phyloP scores from a whole-genome alignment of 2,888 invertebrate species.

The Heterodera filipjevi region DNA sequence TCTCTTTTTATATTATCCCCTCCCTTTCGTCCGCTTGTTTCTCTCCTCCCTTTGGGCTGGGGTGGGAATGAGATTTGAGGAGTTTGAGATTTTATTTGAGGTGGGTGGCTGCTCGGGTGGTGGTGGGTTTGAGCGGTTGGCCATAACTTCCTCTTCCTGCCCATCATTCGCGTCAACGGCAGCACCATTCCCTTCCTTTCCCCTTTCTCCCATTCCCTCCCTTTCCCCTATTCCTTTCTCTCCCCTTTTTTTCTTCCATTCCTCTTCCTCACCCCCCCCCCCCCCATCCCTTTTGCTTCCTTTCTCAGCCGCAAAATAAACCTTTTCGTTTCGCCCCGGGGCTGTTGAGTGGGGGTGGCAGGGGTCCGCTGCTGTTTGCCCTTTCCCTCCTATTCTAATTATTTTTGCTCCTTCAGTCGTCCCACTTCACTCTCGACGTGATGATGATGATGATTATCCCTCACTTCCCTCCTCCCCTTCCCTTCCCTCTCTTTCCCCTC shows the following conservation, averaged over 20 bases:
- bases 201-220: neutral
- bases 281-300: neutral
- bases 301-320: neutral
- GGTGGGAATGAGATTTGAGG: slow-evolving; percentile 6
- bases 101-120: neutral
- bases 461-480: neutral
- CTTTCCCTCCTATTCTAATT: slow-evolving; percentile 14
- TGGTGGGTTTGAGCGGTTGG: neutral
- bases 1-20: neutral
- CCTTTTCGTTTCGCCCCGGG: neutral
- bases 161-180: neutral
- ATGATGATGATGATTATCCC: neutral
- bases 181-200: neutral
- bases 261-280: neutral
- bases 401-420: slow-evolving; percentile 4
- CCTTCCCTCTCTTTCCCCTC: neutral
- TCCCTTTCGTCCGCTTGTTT: neutral
- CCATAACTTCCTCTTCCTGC: neutral
- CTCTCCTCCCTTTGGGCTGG: neutral
- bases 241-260: too few relatives aligned
- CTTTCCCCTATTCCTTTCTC: neutral
- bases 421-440: slow-evolving; percentile 14
- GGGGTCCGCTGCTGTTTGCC: neutral
- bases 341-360: neutral
- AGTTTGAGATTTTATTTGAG: slow-evolving; percentile 4